These are phyloP conservation scores for Chrysotoxum bicinctum DNA, from an alignment of 2,888 invertebrate species.

Conservation along the genomic window DNA sequence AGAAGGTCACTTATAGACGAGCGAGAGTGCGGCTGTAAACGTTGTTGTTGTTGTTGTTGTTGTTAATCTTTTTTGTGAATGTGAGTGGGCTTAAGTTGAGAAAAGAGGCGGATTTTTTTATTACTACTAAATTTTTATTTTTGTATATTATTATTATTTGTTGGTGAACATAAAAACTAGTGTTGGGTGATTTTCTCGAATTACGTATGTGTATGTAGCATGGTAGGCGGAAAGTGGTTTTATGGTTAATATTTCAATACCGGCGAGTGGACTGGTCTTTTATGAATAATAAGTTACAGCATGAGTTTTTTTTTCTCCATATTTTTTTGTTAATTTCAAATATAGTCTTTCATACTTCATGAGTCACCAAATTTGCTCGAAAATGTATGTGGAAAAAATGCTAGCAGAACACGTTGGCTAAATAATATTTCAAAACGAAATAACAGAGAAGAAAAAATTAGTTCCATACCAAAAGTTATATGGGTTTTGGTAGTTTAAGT, in stretches of 20 bases:
- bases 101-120: slow-evolving; percentile 55
- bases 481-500: no score
- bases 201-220: slow-evolving; percentile 8
- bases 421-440: neutral
- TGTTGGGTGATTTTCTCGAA: slow-evolving; percentile 42
- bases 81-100: slow-evolving; percentile 48
- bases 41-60: neutral
- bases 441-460: neutral
- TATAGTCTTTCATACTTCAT: slow-evolving; percentile 18
- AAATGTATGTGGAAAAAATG: neutral
- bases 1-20: slow-evolving; percentile 55
- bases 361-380: slow-evolving; percentile 60
- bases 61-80: slow-evolving; percentile 7
- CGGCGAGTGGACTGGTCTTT: slow-evolving; percentile 34
- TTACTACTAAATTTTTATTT: slow-evolving; percentile 14
- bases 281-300: slow-evolving; percentile 24
- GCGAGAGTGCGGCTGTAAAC: neutral
- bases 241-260: slow-evolving; percentile 68
- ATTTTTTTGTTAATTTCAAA: neutral
- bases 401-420: neutral
- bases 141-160: slow-evolving; percentile 34
- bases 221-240: slow-evolving; percentile 67
- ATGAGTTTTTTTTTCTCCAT: slow-evolving; percentile 6
- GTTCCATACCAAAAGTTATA: no score
- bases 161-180: slow-evolving; percentile 29